Percentiles rank a stretch among this genome's conserved stretches.
Evolutionary conservation across 2,113 vertebrate species (phyloP).

Genomic region (Rhynchopsitta pachyrhyncha): DNA sequence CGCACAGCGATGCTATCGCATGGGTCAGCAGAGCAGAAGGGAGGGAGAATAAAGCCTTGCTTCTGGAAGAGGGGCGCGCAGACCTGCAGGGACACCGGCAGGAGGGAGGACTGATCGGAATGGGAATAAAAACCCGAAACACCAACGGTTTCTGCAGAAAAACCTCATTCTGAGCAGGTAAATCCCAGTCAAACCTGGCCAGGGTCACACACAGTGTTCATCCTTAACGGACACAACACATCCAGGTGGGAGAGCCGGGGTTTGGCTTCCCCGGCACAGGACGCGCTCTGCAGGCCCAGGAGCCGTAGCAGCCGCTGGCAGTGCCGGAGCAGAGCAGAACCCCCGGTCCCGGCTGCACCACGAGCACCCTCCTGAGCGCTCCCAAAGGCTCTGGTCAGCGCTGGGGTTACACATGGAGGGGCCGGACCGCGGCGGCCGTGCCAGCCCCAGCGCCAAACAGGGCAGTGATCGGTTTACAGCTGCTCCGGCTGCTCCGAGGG

Average conservation of each 20-base stretch:
- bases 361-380: background rate
- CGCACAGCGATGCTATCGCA: background rate
- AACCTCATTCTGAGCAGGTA: background rate
- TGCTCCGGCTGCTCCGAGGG: background rate
- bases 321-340: background rate
- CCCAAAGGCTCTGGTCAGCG: background rate
- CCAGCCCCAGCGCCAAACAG: background rate
- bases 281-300: accelerated
- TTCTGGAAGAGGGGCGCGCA: background rate
- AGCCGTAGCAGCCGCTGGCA: background rate
- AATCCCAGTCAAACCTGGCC: background rate
- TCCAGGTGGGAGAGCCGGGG: background rate
- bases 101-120: background rate
- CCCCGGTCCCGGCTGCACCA: accelerated
- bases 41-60: background rate
- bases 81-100: background rate
- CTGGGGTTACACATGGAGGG: background rate
- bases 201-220: accelerated
- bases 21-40: accelerated
- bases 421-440: background rate
- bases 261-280: accelerated
- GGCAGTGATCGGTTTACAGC: background rate
- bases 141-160: background rate
- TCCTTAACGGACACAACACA: accelerated
- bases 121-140: background rate